A percentile compares a stretch with the other conserved stretches of the same genome.
These are phyloP conservation scores for Siniperca scherzeri DNA, from an alignment of 2,797 vertebrate genomes.

Conservation along the genomic window DNA sequence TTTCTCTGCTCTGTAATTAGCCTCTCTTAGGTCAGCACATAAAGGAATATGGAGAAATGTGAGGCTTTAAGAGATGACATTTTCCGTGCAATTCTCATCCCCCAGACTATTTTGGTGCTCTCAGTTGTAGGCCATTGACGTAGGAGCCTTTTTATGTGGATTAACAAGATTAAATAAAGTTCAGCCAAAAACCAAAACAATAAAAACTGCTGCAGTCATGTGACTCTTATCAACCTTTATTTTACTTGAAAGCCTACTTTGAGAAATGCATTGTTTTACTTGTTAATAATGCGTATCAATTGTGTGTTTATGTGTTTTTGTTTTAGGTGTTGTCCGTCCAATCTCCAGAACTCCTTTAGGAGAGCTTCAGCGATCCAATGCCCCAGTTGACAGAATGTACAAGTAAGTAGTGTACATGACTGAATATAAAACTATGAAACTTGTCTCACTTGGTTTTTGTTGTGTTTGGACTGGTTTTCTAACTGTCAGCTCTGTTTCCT, in stretches of 20 bases:
- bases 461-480: conserved; percentile 62
- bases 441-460: conserved; percentile 39
- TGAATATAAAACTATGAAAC: conserved; percentile 25
- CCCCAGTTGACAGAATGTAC: conserved; percentile 91
- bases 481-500: conserved; percentile 43
- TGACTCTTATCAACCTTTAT: conserved; percentile 17
- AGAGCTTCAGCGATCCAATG: conserved; percentile 90
- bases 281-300: background rate
- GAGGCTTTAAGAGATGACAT: conserved; percentile 44
- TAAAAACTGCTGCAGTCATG: conserved; percentile 29
- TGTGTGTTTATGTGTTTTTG: background rate
- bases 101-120: conserved; percentile 49
- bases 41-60: conserved; percentile 43
- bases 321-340: conserved; percentile 89
- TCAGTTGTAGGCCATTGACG: conserved; percentile 51
- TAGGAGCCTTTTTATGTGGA: conserved; percentile 55
- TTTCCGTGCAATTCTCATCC: conserved; percentile 48
- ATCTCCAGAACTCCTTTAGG: conserved; percentile 87
- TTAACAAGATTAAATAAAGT: conserved; percentile 60
- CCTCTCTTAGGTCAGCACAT: conserved; percentile 37
- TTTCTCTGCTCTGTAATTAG: conserved; percentile 56
- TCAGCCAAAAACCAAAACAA: conserved; percentile 34
- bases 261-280: conserved; percentile 1
- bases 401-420: conserved; percentile 87
- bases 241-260: conserved; percentile 13